Conservation (phyloP, 2,113 vertebrate species). For the Etheostoma spectabile region DNA sequence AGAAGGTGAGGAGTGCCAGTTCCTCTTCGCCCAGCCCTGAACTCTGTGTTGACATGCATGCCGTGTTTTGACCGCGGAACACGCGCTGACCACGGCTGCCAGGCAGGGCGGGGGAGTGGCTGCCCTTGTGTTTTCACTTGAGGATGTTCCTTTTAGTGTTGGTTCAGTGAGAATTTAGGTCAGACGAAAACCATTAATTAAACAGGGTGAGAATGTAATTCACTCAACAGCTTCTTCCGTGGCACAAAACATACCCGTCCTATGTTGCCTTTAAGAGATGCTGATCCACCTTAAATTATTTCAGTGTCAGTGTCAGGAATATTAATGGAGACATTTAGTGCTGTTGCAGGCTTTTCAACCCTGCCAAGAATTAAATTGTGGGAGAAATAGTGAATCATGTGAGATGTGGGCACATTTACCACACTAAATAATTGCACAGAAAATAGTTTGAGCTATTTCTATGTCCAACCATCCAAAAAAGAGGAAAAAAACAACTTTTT, state of each 20-base stretch:
- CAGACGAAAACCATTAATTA: constrained; percentile 48
- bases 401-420: not conserved
- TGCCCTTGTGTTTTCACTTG: constrained; percentile 49
- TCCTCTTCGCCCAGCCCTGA: constrained; percentile 69
- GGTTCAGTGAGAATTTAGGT: constrained; percentile 58
- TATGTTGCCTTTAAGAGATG: not conserved
- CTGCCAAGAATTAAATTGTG: constrained; percentile 5
- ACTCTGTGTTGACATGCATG: constrained; percentile 51
- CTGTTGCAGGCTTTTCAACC: constrained; percentile 20
- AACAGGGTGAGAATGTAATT: constrained; percentile 20
- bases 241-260: not conserved
- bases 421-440: not conserved
- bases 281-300: constrained; percentile 22
- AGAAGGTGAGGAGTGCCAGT: constrained; percentile 67
- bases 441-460: not conserved
- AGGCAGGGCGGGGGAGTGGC: constrained; percentile 53
- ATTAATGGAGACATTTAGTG: constrained; percentile 35
- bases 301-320: constrained; percentile 10
- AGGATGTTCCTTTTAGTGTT: constrained; percentile 35
- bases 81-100: constrained; percentile 52
- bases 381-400: not conserved
- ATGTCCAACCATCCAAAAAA: not conserved
- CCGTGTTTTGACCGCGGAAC: constrained; percentile 67
- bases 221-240: constrained; percentile 7
- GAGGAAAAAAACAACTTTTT: not conserved